A percentile compares a stretch with the other conserved stretches of the same genome.
These are phyloP conservation scores for Bergia sp. DNA, from an alignment of 92 coral and sea anemone genomes.

Conservation along the genomic window DNA sequence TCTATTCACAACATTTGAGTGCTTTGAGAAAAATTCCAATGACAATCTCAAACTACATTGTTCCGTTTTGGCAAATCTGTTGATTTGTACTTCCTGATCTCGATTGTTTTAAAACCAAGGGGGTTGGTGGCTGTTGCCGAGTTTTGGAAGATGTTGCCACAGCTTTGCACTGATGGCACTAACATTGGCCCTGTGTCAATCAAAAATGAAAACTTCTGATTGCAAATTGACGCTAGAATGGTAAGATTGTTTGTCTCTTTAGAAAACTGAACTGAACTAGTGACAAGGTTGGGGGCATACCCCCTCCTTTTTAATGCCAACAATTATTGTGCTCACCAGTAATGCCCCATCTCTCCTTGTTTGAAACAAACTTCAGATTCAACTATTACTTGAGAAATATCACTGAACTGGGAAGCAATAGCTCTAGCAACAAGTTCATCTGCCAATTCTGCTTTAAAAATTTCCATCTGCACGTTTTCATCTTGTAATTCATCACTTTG, in stretches of 20 bases:
- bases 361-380: not conserved
- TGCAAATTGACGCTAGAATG: not conserved
- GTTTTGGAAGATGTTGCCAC: constrained; percentile 33
- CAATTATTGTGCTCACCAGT: too few relatives aligned
- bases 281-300: too few relatives aligned
- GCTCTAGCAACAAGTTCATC: not conserved
- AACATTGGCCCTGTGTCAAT: not conserved
- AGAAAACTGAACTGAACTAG: not conserved
- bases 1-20: not conserved
- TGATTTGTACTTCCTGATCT: not conserved
- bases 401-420: not conserved
- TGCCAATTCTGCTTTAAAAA: too few relatives aligned
- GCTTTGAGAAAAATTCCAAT: not conserved
- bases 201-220: not conserved
- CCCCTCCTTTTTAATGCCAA: too few relatives aligned
- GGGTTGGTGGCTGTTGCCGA: too few relatives aligned
- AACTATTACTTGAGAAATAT: not conserved
- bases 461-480: too few relatives aligned
- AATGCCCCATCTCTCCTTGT: too few relatives aligned
- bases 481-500: too few relatives aligned
- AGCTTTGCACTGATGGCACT: constrained; percentile 37
- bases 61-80: not conserved
- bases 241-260: not conserved
- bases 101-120: too few relatives aligned
- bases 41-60: not conserved